Conservation (phyloP, 2,888 invertebrate genomes). For the Nomada fucata region DNA sequence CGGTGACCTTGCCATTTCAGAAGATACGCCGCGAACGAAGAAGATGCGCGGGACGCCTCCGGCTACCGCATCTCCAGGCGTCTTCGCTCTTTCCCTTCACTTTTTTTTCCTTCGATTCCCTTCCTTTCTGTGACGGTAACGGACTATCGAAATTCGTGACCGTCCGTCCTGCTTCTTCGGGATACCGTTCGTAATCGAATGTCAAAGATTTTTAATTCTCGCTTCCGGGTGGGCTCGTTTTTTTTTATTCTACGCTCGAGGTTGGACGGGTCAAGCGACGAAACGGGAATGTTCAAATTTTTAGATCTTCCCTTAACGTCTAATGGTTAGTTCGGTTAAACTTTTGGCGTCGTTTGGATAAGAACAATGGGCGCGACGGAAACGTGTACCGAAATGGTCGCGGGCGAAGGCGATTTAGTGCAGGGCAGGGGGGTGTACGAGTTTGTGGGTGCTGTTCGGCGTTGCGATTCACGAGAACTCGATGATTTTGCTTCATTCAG, state of each 20-base stretch:
- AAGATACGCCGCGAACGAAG: slow-evolving; percentile 73
- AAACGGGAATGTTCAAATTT: too few species aligned
- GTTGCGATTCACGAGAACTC: not conserved
- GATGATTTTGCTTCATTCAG: not conserved
- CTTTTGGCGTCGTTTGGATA: too few species aligned
- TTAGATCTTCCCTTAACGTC: too few species aligned
- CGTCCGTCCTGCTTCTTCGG: not conserved
- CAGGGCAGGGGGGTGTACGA: not conserved
- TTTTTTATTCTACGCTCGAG: too few species aligned
- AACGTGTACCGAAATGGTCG: not conserved
- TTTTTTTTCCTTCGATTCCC: slow-evolving; percentile 11
- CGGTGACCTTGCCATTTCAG: slow-evolving; percentile 81
- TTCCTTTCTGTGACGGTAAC: not conserved
- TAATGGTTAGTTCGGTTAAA: too few species aligned
- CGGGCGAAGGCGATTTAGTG: not conserved
- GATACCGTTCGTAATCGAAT: not conserved
- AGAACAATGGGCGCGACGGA: too few species aligned
- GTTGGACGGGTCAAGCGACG: too few species aligned
- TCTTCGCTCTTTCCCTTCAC: slow-evolving; percentile 14
- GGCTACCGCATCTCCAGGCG: slow-evolving; percentile 49
- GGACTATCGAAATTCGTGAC: slow-evolving; percentile 20
- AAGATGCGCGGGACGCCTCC: slow-evolving; percentile 53
- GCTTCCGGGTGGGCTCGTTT: too few species aligned
- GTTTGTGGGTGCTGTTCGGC: not conserved
- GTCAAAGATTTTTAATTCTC: not conserved